phyloP scores from a whole-genome alignment of 2,113 vertebrate genomes.

The Poeciliopsis turrubarensis region DNA sequence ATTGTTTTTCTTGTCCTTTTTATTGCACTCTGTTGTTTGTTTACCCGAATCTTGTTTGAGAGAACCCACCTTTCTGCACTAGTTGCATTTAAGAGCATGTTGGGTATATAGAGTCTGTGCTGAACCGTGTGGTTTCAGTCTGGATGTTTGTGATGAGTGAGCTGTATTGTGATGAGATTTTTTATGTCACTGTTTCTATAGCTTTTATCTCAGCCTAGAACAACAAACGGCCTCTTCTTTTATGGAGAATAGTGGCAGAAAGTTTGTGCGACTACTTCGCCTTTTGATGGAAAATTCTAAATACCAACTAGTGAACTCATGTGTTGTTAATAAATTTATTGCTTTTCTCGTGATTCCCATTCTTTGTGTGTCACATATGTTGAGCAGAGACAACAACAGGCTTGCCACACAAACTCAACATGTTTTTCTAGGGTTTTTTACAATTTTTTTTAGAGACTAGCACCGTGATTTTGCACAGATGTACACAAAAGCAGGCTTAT shows the following conservation, averaged over 20 bases:
- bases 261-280: not conserved
- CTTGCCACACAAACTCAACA: constrained; percentile 3
- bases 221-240: constrained; percentile 2
- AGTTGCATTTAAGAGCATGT: constrained; percentile 31
- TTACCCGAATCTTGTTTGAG: constrained; percentile 29
- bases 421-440: not conserved
- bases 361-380: not conserved
- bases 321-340: not conserved
- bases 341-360: not conserved
- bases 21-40: constrained; percentile 30
- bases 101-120: constrained; percentile 18
- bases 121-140: constrained; percentile 3
- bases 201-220: constrained; percentile 20
- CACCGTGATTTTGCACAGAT: constrained; percentile 8
- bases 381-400: not conserved
- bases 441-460: not conserved
- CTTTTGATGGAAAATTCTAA: not conserved
- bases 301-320: not conserved
- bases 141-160: constrained; percentile 10
- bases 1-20: constrained; percentile 14
- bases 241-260: not conserved
- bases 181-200: constrained; percentile 3
- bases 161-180: constrained; percentile 9
- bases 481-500: not conserved
- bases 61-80: constrained; percentile 31